Base-by-base conservation (phyloP, 2,797 vertebrate genomes). In the Pygocentrus nattereri region DNA sequence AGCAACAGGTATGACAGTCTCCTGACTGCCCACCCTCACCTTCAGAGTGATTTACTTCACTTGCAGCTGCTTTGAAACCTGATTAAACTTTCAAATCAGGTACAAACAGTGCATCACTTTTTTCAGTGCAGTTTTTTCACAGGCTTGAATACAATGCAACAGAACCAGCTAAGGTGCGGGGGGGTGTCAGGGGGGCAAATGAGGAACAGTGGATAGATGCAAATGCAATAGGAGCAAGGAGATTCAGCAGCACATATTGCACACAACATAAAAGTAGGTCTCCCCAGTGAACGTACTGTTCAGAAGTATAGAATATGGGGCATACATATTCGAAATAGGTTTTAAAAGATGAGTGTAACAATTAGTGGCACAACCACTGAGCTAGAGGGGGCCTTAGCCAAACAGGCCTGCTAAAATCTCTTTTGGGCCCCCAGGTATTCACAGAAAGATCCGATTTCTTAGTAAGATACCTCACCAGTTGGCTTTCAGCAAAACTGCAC, bases 1-100 rank as follows among this genome's bases (percentile, higher is more conserved):
- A 98, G 90, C 97, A 92, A 79, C 93, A 94, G 93, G 93, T 94
- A 94, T 10, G 19, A 15, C 11, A 12, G 11, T 21, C 44, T n/a
- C 41, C 41, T 41, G 41, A 41, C 41, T 8, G 8, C 4, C 1
- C 4, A 4, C 34, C 34, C 62, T 79, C n/a, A 41, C 34, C 34
- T 30, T 79, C 74, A 31, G 73, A 52, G n/a, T 62, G 56, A 52
- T 41, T 73, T 25, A 58, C 59, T 65, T 31, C n/a, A 77, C 62
- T 54, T 58, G 21, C 52, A 56, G 1, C 21, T 56, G 50, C 50
- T 21, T 4, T 52, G 6, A n/a, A n/a, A n/a, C 34, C 2, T 34
- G 34, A 34, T 34, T 34, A 2, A 2, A 34, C 6, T n/a, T n/a
- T 6, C 34, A 41, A 41, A 41, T 41, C 4, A 41, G 8, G 11